These are phyloP conservation scores for Glaucidium brasilianum DNA, from an alignment of 2,113 vertebrate genomes.

Conservation along the genomic window DNA sequence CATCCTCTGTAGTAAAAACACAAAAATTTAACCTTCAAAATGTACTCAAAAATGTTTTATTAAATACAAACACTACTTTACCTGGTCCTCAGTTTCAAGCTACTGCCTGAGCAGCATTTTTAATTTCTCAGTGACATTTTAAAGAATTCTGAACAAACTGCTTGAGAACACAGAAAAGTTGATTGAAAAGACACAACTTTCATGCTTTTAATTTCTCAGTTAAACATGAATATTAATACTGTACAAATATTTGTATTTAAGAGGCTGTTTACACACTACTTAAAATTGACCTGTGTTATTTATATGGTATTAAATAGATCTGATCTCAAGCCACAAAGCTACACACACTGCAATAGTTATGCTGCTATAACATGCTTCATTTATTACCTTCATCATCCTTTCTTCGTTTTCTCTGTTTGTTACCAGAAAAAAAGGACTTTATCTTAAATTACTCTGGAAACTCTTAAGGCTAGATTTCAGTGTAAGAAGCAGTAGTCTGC, in stretches of 20 bases:
- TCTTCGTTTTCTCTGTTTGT: neutral
- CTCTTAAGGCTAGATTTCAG: neutral
- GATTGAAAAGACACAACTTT: neutral
- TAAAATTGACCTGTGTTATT: neutral
- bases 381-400: neutral
- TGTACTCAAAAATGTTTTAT: neutral
- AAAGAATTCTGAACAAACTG: neutral
- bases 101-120: neutral
- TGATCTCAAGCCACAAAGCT: neutral
- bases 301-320: neutral
- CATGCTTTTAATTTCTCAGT: neutral
- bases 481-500: neutral
- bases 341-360: neutral
- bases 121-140: neutral
- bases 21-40: neutral
- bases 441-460: neutral
- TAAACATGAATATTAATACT: neutral
- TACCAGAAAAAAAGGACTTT: neutral
- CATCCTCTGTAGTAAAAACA: neutral
- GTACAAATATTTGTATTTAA: conserved; percentile 7
- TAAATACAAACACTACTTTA: neutral
- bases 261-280: neutral
- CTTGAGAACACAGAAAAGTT: neutral
- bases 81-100: neutral
- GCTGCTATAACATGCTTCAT: neutral